Conservation (phyloP, 2,113 vertebrate genomes). For the Cottus gobio region DNA sequence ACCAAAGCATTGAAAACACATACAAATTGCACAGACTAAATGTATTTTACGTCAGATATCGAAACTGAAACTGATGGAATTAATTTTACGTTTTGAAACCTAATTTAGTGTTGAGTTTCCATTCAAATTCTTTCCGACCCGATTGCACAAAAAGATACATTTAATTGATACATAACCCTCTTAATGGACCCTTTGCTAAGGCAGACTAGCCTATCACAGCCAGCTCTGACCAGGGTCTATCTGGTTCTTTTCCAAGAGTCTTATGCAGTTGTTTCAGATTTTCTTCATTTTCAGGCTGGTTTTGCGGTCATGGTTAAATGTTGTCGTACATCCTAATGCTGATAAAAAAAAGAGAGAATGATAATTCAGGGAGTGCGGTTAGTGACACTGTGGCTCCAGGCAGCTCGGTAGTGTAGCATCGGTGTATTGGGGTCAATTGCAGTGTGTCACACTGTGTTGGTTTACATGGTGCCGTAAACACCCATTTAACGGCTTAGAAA, state of each 20-base stretch:
- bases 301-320: too few relatives aligned
- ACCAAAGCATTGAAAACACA: not conserved
- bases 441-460: slow-evolving; percentile 18
- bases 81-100: not conserved
- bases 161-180: slow-evolving; percentile 10
- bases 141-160: not conserved
- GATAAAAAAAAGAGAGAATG: not conserved
- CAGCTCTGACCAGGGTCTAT: too few relatives aligned
- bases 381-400: not conserved
- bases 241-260: too few relatives aligned
- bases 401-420: not conserved
- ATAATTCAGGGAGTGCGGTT: not conserved
- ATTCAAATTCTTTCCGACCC: slow-evolving; percentile 1
- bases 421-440: slow-evolving; percentile 3
- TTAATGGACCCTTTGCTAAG: slow-evolving; percentile 11
- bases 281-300: too few relatives aligned
- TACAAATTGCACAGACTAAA: not conserved
- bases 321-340: too few relatives aligned
- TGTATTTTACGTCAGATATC: not conserved
- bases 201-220: too few relatives aligned
- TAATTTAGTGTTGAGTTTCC: not conserved
- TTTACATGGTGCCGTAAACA: slow-evolving; percentile 1
- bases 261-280: too few relatives aligned
- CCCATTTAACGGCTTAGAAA: slow-evolving; percentile 27
- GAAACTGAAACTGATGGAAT: not conserved